A percentile compares a stretch with the other conserved stretches of the same genome.
Evolutionary conservation across 2,113 vertebrate species (phyloP).

Genomic region (Trematocara stigmaticum): DNA sequence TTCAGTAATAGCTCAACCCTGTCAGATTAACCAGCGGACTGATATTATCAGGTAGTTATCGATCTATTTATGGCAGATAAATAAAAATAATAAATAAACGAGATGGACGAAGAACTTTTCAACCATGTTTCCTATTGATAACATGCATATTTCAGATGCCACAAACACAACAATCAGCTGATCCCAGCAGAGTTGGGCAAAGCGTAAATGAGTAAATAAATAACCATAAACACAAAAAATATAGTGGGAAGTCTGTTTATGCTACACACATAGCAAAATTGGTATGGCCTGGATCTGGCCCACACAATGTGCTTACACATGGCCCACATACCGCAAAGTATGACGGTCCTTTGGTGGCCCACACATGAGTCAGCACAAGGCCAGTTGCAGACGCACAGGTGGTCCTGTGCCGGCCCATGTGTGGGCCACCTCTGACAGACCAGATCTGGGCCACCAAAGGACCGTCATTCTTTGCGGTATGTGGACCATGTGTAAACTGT

Average conservation of each 20-base stretch:
- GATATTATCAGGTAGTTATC: background rate
- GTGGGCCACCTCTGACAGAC: background rate
- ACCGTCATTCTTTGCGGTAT: background rate
- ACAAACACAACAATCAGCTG: background rate
- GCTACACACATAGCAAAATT: background rate
- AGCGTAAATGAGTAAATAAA: background rate
- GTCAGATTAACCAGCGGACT: background rate
- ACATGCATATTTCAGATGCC: background rate
- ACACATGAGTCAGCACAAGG: background rate
- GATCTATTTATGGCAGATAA: background rate
- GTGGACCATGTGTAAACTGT: too few relatives aligned
- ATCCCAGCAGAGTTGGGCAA: background rate
- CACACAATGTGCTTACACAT: background rate
- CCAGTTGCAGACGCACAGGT: background rate
- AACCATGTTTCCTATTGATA: background rate
- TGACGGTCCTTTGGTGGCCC: background rate
- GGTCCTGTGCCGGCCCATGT: background rate
- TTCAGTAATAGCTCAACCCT: background rate
- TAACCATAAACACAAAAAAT: background rate
- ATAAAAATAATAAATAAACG: background rate
- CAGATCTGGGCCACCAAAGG: background rate
- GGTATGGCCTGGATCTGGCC: background rate
- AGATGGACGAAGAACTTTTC: background rate
- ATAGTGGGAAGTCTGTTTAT: background rate
- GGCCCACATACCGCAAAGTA: background rate